Conservation (phyloP, 2,888 invertebrate genomes). For the Corythucha ciliata region DNA sequence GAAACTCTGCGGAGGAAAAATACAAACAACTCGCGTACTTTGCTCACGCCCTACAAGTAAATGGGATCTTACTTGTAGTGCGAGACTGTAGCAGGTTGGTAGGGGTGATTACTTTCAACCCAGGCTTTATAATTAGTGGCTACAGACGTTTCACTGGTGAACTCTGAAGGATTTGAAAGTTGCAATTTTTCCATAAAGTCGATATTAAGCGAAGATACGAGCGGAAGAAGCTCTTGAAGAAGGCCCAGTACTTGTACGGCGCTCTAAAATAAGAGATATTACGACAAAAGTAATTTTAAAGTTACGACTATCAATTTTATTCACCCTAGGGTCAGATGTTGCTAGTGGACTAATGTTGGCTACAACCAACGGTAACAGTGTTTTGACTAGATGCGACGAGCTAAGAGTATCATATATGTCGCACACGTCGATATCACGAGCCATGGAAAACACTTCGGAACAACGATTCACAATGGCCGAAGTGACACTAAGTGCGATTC, state of each 20-base stretch:
- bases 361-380: slow-evolving; percentile 71
- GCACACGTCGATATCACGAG: slow-evolving; percentile 58
- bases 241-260: slow-evolving; percentile 75
- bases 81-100: slow-evolving; percentile 75
- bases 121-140: slow-evolving; percentile 82
- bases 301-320: slow-evolving; percentile 30
- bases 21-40: not conserved
- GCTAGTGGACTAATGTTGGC: slow-evolving; percentile 76
- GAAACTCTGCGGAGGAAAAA: slow-evolving; percentile 52
- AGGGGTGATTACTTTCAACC: slow-evolving; percentile 95
- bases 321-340: slow-evolving; percentile 71
- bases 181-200: slow-evolving; percentile 43
- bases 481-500: slow-evolving; percentile 64
- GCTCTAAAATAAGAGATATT: slow-evolving; percentile 49
- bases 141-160: slow-evolving; percentile 44
- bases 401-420: slow-evolving; percentile 49
- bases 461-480: slow-evolving; percentile 67
- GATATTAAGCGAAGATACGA: slow-evolving; percentile 76
- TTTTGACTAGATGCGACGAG: slow-evolving; percentile 56
- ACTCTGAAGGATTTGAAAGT: slow-evolving; percentile 42
- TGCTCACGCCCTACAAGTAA: not conserved
- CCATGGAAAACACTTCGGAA: slow-evolving; percentile 64
- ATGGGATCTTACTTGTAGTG: slow-evolving; percentile 61
- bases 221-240: slow-evolving; percentile 80
- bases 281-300: not conserved